Conservation (phyloP, 2,113 vertebrate species). For the Bujurquina vittata region DNA sequence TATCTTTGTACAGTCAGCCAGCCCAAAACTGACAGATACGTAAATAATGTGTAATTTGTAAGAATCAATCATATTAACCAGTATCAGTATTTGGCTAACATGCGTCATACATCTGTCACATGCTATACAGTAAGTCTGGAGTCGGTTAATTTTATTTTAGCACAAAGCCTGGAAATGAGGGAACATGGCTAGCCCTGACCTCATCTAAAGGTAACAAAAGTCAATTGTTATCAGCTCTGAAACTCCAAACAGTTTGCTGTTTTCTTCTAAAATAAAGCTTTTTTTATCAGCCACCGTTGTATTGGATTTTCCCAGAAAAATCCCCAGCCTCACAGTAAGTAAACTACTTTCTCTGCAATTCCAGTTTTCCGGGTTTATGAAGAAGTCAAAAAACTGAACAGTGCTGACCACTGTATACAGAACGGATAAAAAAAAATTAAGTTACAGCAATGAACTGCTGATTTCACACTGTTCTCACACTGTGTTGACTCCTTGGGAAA, state of each 20-base stretch:
- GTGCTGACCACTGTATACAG: not conserved
- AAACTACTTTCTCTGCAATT: conserved; percentile 22
- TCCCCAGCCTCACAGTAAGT: conserved; percentile 41
- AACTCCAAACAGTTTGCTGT: not conserved
- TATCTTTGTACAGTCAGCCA: not conserved
- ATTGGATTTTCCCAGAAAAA: conserved; percentile 61
- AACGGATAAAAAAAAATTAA: not conserved
- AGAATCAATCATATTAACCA: not conserved
- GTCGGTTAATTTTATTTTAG: not conserved
- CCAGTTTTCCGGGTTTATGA: not conserved
- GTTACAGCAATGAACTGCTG: not conserved
- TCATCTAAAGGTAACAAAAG: not conserved
- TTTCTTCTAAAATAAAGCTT: not conserved
- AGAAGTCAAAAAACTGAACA: not conserved
- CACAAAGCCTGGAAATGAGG: not conserved
- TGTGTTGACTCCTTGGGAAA: not conserved
- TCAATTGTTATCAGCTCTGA: not conserved
- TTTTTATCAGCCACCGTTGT: not conserved
- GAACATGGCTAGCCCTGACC: not conserved
- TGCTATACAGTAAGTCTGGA: not conserved
- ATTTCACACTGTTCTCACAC: not conserved
- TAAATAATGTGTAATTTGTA: not conserved
- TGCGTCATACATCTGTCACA: not conserved
- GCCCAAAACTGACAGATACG: not conserved
- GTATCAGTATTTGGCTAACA: not conserved